Conservation (phyloP, 2,888 invertebrate genomes). For the Hypselothyrea guttata region DNA sequence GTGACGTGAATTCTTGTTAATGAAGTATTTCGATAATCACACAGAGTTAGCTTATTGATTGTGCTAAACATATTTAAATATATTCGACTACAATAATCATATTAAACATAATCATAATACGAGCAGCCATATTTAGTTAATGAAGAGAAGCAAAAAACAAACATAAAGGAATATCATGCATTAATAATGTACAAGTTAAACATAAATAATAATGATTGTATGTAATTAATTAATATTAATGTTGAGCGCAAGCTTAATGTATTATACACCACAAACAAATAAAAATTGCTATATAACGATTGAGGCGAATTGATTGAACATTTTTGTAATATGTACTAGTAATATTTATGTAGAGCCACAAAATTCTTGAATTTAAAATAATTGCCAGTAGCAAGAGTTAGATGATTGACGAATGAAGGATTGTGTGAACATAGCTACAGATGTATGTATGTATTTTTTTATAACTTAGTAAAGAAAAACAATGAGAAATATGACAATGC, state of each 20-base stretch:
- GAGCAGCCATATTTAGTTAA: slow-evolving; percentile 73
- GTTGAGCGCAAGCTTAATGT: slow-evolving; percentile 56
- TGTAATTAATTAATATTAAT: slow-evolving; percentile 47
- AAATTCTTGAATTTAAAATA: slow-evolving; percentile 74
- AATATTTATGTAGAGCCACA: slow-evolving; percentile 1
- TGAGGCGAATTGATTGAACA: neutral
- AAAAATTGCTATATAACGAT: slow-evolving; percentile 8
- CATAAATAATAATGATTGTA: slow-evolving; percentile 53
- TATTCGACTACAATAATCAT: no score
- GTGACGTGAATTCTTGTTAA: slow-evolving; percentile 68
- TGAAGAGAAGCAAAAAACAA: slow-evolving; percentile 59
- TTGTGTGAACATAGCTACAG: no score
- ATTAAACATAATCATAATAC: no score
- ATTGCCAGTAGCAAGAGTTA: slow-evolving; percentile 16
- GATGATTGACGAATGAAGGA: neutral
- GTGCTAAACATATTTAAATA: slow-evolving; percentile 30
- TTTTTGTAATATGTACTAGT: neutral
- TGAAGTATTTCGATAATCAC: slow-evolving; percentile 64
- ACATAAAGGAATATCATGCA: slow-evolving; percentile 62
- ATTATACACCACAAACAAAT: slow-evolving; percentile 59
- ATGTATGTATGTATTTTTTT: slow-evolving; percentile 16
- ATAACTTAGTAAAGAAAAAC: slow-evolving; percentile 7
- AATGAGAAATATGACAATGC: slow-evolving; percentile 48
- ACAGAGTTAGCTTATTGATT: slow-evolving; percentile 33
- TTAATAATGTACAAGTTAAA: slow-evolving; percentile 69